Evolutionary conservation across 1,140 invertebrate species (phyloP), one percentile per base, ranked within the genome.

Genomic region (Calliphora vicina): DNA sequence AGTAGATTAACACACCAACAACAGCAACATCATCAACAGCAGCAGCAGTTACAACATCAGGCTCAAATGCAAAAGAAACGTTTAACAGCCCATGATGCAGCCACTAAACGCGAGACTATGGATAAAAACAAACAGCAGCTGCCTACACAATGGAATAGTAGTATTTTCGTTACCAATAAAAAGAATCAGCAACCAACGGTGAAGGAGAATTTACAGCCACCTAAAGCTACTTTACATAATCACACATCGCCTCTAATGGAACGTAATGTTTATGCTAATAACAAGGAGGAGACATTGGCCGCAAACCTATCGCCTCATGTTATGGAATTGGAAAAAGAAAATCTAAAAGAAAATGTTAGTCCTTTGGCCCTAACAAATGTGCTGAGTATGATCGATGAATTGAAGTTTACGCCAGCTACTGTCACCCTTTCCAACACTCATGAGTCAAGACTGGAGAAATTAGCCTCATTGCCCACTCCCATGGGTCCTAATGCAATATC

Each of bases 351-450:
- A 80, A 91, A 90, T 67, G 82, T 88, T 5, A 90, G 87, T 82
- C 89, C 89, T 12, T 42, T 83, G 50, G 86, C 86, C 2, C 86
- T 87, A 6, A 76, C 72, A 1, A 89, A 87, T 85, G 81, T 88
- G 1, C 83, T 89, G 1, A 84, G 84, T 43, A 72, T 91, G 20
- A 87, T 91, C 50, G 89, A 91, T 82, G 85, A 89, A 27, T 82
- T 91, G 3, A 84, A 88, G 72, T 91, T 91, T 72, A 91, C 90
- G 1, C 90, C 90, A 23, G 84, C 80, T 13, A 85, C 86, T 6
- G 81, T 50, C 25, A 67, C 25, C 10, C 15, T 73, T 23, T 23
- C 26, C 15, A 57, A 80, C 82, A 42, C 83, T 3, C 71, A 50
- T 35, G n/a, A 73, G 15, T 20, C 25, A 27, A 74, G 83, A 81